Evolutionary conservation across 1,140 invertebrate genomes (phyloP).

Genomic region (Ips typographus): DNA sequence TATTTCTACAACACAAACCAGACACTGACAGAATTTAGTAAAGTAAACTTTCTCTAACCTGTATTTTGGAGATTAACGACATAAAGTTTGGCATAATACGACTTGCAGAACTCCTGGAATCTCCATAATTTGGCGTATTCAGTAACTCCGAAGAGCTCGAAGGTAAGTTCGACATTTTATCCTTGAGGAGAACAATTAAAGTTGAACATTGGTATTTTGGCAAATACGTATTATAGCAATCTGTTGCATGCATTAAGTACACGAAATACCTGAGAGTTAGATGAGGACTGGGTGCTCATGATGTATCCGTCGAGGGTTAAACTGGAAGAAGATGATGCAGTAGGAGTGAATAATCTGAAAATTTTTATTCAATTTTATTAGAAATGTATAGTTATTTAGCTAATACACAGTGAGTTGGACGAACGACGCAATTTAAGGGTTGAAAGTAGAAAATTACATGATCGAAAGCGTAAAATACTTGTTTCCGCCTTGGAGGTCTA

Average conservation of each 20-base stretch:
- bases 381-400: too few relatives aligned
- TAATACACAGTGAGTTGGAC: too few relatives aligned
- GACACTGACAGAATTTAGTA: conserved; percentile 37
- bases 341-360: conserved; percentile 42
- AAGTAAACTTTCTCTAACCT: conserved; percentile 62
- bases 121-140: conserved; percentile 42
- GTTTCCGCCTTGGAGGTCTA: too few relatives aligned
- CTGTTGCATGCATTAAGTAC: too few relatives aligned
- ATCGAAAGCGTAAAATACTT: too few relatives aligned
- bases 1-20: conserved; percentile 12
- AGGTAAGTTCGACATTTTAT: conserved; percentile 44
- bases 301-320: conserved; percentile 31
- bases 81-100: conserved; percentile 68
- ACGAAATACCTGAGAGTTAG: too few relatives aligned
- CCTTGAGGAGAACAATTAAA: conserved; percentile 31
- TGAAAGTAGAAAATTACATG: too few relatives aligned
- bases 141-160: conserved; percentile 46
- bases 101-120: conserved; percentile 61
- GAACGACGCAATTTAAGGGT: too few relatives aligned
- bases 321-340: conserved; percentile 38
- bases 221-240: too few relatives aligned
- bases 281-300: neutral
- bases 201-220: too few relatives aligned
- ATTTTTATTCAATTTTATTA: neutral
- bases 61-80: conserved; percentile 67